These are phyloP conservation scores for Ctenoplectra terminalis DNA, from an alignment of 1,140 invertebrate genomes.

Conservation along the genomic window DNA sequence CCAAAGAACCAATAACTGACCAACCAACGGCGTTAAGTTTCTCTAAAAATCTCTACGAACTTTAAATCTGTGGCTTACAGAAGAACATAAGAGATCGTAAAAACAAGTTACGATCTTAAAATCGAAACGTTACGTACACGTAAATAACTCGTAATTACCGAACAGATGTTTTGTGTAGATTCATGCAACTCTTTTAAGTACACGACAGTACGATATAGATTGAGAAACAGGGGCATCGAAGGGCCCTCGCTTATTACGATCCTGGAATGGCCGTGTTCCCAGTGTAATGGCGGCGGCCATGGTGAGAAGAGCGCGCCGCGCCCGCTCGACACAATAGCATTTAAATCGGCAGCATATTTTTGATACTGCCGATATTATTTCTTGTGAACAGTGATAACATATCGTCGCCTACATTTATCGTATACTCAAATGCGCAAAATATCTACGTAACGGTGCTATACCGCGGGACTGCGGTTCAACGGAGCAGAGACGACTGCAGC, in stretches of 20 bases:
- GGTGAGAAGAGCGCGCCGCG: constrained; percentile 75
- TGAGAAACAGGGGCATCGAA: constrained; percentile 5
- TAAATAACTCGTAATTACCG: background rate
- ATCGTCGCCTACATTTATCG: constrained; percentile 26
- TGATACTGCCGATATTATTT: constrained; percentile 52
- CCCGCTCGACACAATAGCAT: constrained; percentile 71
- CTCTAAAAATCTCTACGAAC: too few relatives aligned
- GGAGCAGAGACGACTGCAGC: constrained; percentile 41
- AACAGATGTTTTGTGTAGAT: background rate
- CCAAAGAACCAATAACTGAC: too few relatives aligned
- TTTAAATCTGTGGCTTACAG: too few relatives aligned
- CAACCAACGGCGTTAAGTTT: too few relatives aligned
- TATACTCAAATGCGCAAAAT: constrained; percentile 25
- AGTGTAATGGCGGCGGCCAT: constrained; percentile 79
- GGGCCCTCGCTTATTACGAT: constrained; percentile 58
- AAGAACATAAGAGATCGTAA: too few relatives aligned
- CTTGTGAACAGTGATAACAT: constrained; percentile 34
- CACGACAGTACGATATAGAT: background rate
- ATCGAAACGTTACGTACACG: background rate
- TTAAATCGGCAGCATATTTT: constrained; percentile 59
- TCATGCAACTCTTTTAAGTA: background rate
- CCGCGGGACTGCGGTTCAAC: constrained; percentile 25
- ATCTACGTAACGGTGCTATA: constrained; percentile 38
- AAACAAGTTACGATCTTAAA: background rate
- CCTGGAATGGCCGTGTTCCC: constrained; percentile 71